Conservation (phyloP, 2,113 vertebrate genomes). For the Chlamydotis undulata region DNA sequence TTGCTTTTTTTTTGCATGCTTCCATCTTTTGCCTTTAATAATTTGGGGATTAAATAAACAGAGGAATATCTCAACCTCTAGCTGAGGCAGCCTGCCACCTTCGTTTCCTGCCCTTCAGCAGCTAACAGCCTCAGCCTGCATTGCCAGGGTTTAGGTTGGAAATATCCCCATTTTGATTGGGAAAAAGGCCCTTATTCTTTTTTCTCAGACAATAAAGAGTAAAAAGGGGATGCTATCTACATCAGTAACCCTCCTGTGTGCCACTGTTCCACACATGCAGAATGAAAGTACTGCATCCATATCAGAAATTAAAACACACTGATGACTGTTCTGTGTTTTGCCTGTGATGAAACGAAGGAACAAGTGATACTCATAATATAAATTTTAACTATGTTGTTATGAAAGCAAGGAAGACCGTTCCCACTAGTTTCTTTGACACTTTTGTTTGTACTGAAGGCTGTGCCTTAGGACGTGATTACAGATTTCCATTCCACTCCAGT, state of each 20-base stretch:
- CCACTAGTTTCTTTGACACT: neutral
- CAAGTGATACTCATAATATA: neutral
- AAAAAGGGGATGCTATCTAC: neutral
- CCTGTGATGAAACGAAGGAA: neutral
- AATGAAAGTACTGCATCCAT: neutral
- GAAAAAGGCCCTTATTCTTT: neutral
- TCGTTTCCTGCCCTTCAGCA: neutral
- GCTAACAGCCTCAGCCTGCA: neutral
- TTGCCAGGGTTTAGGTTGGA: neutral
- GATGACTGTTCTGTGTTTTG: neutral
- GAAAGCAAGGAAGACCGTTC: neutral
- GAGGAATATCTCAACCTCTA: neutral
- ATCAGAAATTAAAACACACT: neutral
- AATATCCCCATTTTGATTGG: neutral
- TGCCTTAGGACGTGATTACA: slow-evolving; percentile 4
- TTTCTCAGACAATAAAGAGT: neutral
- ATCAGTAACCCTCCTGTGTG: neutral
- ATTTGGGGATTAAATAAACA: neutral
- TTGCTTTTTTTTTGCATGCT: neutral
- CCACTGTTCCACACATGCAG: accelerated
- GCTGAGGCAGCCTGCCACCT: neutral
- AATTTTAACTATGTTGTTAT: neutral
- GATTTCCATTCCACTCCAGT: neutral
- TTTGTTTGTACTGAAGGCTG: neutral
- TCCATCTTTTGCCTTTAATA: neutral